Evolutionary conservation across 1,140 invertebrate genomes (phyloP).

Genomic region (Sipha flava): DNA sequence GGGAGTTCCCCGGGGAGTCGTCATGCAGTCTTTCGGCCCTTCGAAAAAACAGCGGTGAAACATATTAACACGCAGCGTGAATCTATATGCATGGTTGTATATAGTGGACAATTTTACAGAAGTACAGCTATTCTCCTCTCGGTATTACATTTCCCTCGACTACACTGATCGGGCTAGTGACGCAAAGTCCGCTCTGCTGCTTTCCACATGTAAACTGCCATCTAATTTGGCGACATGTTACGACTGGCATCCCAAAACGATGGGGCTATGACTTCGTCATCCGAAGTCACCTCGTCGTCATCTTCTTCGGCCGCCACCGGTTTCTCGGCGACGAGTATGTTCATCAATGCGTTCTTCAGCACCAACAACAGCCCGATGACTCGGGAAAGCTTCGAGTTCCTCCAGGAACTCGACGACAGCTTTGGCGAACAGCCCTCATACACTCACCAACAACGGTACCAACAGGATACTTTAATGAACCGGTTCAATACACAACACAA

Average conservation of each 20-base stretch:
- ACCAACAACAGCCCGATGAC: constrained; percentile 27
- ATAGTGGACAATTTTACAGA: not conserved
- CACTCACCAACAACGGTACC: not conserved
- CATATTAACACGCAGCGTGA: not conserved
- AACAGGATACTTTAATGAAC: constrained; percentile 1
- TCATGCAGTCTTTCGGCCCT: not conserved
- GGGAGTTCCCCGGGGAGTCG: too few relatives aligned
- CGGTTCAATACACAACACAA: constrained; percentile 14
- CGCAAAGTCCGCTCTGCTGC: not conserved
- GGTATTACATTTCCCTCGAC: too few relatives aligned
- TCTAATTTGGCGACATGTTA: not conserved
- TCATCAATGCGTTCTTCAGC: constrained; percentile 21
- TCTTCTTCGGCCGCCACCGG: not conserved
- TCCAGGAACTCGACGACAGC: constrained; percentile 20
- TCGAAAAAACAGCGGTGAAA: not conserved
- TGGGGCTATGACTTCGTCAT: constrained; percentile 18
- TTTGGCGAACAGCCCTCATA: constrained; percentile 13
- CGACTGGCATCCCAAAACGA: constrained; percentile 19
- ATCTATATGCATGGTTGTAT: not conserved
- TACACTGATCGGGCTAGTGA: not conserved
- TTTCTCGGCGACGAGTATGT: constrained; percentile 23
- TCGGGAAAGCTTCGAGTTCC: constrained; percentile 12
- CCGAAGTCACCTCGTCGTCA: constrained; percentile 22
- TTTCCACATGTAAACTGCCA: not conserved
- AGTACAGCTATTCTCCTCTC: not conserved